Evolutionary conservation across 2,888 invertebrate species (phyloP).

Genomic region (Gibbula magus): DNA sequence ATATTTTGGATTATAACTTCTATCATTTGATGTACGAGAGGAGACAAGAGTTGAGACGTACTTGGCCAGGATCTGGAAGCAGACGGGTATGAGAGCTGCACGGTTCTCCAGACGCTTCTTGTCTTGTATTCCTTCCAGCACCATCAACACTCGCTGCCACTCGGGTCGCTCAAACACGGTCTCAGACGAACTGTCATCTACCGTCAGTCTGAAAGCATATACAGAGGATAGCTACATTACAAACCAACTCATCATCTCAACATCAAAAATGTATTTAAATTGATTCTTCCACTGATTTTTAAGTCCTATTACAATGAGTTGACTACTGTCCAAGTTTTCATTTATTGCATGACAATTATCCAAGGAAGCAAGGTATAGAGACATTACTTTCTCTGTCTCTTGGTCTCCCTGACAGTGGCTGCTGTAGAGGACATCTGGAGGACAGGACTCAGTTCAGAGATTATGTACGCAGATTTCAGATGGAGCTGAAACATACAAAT

Average conservation of each 20-base stretch:
- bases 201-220: not conserved
- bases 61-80: constrained; percentile 87
- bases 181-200: not conserved
- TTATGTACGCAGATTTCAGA: constrained; percentile 57
- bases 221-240: too few relatives aligned
- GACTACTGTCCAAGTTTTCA: too few relatives aligned
- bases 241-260: too few relatives aligned
- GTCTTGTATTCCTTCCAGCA: constrained; percentile 88
- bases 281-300: too few relatives aligned
- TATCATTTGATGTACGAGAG: too few relatives aligned
- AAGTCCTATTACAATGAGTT: too few relatives aligned
- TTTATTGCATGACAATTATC: not conserved
- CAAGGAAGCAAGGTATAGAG: not conserved
- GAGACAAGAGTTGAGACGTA: constrained; percentile 51
- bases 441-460: constrained; percentile 55
- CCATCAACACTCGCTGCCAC: constrained; percentile 87
- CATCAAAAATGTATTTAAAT: too few relatives aligned
- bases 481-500: constrained; percentile 41
- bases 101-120: constrained; percentile 86
- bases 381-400: constrained; percentile 52
- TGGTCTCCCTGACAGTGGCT: constrained; percentile 57
- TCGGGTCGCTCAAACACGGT: constrained; percentile 50
- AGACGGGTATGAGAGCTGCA: constrained; percentile 81
- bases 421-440: constrained; percentile 40
- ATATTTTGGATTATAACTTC: too few relatives aligned